Evolutionary conservation across 2,113 vertebrate species (phyloP).

Genomic region (Uria aalge): DNA sequence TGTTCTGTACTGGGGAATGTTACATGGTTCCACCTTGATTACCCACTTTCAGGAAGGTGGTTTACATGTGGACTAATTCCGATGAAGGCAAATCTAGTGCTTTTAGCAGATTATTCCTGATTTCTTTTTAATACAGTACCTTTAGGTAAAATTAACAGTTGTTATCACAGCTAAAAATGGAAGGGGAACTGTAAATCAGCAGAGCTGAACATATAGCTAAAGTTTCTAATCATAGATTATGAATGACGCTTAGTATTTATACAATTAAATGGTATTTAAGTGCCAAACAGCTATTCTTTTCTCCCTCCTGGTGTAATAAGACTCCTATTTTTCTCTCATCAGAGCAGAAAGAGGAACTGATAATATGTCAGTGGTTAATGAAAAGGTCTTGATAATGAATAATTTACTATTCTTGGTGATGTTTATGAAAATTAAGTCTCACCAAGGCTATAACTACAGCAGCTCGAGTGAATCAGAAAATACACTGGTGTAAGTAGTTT

Average conservation of each 20-base stretch:
- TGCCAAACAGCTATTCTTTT: neutral
- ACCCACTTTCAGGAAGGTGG: neutral
- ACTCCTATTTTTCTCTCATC: neutral
- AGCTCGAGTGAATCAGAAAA: constrained; percentile 6
- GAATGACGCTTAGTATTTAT: neutral
- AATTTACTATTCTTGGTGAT: constrained; percentile 45
- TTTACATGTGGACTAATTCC: neutral
- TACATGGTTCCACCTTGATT: neutral
- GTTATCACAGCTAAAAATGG: neutral
- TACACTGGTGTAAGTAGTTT: neutral
- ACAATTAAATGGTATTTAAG: neutral
- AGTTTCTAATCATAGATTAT: neutral
- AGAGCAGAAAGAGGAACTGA: neutral
- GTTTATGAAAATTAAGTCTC: constrained; percentile 33
- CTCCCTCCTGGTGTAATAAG: neutral
- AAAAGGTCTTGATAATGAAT: constrained; percentile 52
- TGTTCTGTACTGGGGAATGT: neutral
- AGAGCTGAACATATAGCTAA: neutral
- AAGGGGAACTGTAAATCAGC: neutral
- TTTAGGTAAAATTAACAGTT: neutral
- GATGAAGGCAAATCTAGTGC: neutral
- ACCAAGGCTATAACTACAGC: neutral
- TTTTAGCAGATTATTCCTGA: neutral
- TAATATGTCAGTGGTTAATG: constrained; percentile 12
- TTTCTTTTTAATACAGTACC: neutral